Base-by-base conservation (phyloP, 2,797 vertebrate species). In the Microctenopoma lineatum region DNA sequence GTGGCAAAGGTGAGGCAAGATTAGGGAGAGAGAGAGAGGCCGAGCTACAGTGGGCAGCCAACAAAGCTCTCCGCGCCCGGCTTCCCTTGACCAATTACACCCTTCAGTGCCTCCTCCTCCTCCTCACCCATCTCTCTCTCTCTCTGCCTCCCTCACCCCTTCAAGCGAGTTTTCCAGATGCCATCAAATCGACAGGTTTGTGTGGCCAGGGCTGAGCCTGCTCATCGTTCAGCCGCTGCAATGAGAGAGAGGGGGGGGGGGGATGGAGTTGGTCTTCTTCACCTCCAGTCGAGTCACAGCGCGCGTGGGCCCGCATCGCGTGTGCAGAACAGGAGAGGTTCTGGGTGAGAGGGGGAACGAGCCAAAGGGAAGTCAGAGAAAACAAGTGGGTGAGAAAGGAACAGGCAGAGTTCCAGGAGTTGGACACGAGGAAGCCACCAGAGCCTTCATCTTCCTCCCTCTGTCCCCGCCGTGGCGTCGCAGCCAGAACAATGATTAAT, bases 81-180 rank as follows among this genome's bases (percentile, higher is more conserved):
- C 87, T 89, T 91, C 91, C 56, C 79, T 92, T 84, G 79, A 73
- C 70, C 89, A 87, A 93, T 95, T 94, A 91, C 86, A 92, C 89
- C 84, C 90, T 92, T 84, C 89, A 81, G 78, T 89, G 87, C 81
- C 67, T 84, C 77, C 21, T 21, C 21, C 21, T 21, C 21, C 63
- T 67, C 51, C 74, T 62, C 57, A 44, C 56, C 39, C 42, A 57
- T n/a, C 21, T 26, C 44, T 12, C 26, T 11, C 8, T 44, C 57
- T 4, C 44, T 34, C 8, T 44, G 54, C 3, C 44, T 34, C 47
- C 7, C 25, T 25, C 26, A 14, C 5, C 9, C 44, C n/a, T 45
- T 67, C 41, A n/a, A 77, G 85, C n/a, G 18, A 44, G 74, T 90
- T 55, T 73, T 51, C 26, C 57, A 82, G 62, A 66, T 70, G 70